Percentiles rank a stretch among this genome's conserved stretches.
Conservation (phyloP, 2,888 invertebrate genomes). For the Apamea anceps region DNA sequence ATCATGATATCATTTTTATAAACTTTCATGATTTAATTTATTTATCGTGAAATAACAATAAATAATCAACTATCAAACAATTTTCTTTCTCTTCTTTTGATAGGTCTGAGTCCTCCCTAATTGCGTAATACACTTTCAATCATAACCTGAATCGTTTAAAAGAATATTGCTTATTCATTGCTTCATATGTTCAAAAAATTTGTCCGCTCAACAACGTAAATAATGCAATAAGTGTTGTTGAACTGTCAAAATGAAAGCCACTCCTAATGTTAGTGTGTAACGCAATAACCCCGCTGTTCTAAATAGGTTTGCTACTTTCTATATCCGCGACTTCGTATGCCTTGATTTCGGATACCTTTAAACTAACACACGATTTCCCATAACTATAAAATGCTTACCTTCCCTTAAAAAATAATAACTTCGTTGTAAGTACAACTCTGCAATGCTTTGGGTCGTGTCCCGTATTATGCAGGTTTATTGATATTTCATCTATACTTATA, state of each 20-base stretch:
- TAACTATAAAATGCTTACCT: too few relatives aligned
- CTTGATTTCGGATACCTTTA: not conserved
- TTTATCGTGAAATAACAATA: not conserved
- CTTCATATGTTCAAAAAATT: not conserved
- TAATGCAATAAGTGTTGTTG: too few relatives aligned
- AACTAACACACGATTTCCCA: not conserved
- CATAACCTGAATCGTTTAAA: too few relatives aligned
- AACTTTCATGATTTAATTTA: not conserved
- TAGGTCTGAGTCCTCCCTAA: not conserved
- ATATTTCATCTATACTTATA: too few relatives aligned
- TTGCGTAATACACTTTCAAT: too few relatives aligned
- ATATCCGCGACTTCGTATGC: not conserved
- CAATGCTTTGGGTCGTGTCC: not conserved
- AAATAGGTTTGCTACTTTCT: not conserved
- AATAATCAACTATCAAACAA: not conserved
- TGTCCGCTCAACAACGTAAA: too few relatives aligned
- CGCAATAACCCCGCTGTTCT: not conserved
- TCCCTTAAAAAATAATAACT: not conserved
- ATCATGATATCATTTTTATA: not conserved
- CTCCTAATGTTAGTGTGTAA: not conserved
- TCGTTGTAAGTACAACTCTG: not conserved
- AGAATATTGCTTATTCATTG: too few relatives aligned
- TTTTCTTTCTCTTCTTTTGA: not conserved
- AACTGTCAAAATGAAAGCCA: not conserved
- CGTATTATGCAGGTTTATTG: not conserved